Base-by-base conservation (phyloP, 2,113 vertebrate species). In the Platysternon megacephalum region DNA sequence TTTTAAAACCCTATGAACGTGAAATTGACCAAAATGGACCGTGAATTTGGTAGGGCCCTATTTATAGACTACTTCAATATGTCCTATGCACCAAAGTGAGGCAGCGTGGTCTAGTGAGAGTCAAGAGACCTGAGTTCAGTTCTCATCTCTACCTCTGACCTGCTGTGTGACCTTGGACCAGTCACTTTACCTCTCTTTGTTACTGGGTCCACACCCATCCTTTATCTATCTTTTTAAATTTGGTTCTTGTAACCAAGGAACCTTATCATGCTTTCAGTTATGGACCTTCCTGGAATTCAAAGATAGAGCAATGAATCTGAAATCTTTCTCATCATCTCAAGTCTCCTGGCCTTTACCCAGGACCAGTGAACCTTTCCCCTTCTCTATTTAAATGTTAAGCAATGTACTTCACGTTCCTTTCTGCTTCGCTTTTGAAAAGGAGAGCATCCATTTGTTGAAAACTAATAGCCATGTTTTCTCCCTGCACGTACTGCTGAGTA, bases 371-470 rank as follows among this genome's bases (percentile, higher is more conserved):
- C 21, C 39, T 48, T 68, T 14, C 17, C 52, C 56, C 35, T 16
- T 56, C 42, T 82, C 11, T 48, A 56, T 55, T 72, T 11, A 1
- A 48, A 3, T 39, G 24, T 1, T 13, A 26, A 79, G 35, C 14
- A 6, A 2, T 28, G 29, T 32, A 4, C 61, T 4, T 6, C 79
- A 5, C 17, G 82, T 35, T 19, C 26, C 39, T 52, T 86, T 88
- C 58, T 14, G 87, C 55, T 90, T 55, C 22, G 68, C 81, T 92
- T 84, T 89, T 17, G 49, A 80, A 58, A 86, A 91, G 52, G 32
- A 80, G 11, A 87, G 14, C 29, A 52, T 52, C 61, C 81, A 0
- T 17, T 42, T 93, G 82, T 16, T 52, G 53, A 12, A 65, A 90
- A 35, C 1, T 0, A 10, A 5, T 13, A 84, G 58, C 22, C 17